These are phyloP conservation scores for Heliconius nattereri DNA, from an alignment of 1,140 invertebrate genomes.

Conservation along the genomic window DNA sequence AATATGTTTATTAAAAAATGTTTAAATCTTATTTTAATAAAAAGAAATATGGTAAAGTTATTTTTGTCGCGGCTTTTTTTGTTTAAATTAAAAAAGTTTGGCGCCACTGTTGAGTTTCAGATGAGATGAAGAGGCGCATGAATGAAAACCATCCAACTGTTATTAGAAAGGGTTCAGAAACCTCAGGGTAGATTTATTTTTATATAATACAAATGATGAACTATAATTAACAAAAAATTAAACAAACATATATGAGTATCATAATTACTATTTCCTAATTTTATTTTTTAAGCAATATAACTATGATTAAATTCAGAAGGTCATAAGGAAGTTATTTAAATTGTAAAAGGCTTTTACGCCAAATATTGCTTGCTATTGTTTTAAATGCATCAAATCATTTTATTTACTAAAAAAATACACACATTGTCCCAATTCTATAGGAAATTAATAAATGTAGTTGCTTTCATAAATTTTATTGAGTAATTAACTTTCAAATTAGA, in stretches of 20 bases:
- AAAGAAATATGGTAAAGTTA: not conserved
- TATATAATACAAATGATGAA: not conserved
- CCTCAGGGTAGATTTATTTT: slow-evolving; percentile 12
- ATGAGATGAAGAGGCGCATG: slow-evolving; percentile 39
- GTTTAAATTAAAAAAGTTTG: slow-evolving; percentile 31
- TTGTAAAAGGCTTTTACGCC: not conserved
- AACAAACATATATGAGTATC: not conserved
- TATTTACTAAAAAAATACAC: not conserved
- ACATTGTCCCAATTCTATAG: too few relatives aligned
- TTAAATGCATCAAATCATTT: not conserved
- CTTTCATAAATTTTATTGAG: not conserved
- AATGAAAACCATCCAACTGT: slow-evolving; percentile 46
- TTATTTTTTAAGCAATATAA: not conserved
- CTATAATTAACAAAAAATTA: not conserved
- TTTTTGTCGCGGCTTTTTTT: slow-evolving; percentile 20
- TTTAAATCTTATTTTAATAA: too few relatives aligned
- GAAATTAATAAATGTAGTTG: too few relatives aligned
- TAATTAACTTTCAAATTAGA: not conserved
- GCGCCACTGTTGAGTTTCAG: slow-evolving; percentile 38
- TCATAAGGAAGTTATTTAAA: not conserved
- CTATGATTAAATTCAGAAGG: not conserved
- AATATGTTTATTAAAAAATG: too few relatives aligned
- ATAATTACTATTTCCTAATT: too few relatives aligned
- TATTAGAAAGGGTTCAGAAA: slow-evolving; percentile 45
- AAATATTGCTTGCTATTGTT: not conserved